Percentiles rank a stretch among this genome's conserved stretches.
phyloP scores from a whole-genome alignment of 2,797 vertebrate species.

The Leptoclinus maculatus region DNA sequence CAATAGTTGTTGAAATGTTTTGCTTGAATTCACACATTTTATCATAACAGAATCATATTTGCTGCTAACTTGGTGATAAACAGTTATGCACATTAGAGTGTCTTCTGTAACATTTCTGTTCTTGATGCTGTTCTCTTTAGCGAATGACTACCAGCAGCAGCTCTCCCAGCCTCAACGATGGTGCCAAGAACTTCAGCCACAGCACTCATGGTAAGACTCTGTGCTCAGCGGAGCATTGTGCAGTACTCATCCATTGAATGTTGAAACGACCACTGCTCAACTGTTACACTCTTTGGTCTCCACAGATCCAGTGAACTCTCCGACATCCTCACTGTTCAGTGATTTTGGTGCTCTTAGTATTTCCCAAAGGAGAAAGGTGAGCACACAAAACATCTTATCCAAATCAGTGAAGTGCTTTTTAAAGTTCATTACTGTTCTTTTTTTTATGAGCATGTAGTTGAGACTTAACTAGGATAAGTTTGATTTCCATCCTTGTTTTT shows the following conservation, averaged over 20 bases:
- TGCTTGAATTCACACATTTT: background rate
- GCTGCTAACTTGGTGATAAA: background rate
- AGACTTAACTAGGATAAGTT: background rate
- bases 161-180: constrained; percentile 97
- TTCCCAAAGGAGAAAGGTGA: constrained; percentile 98
- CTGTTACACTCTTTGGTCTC: constrained; percentile 31
- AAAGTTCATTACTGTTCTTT: constrained; percentile 7
- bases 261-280: background rate
- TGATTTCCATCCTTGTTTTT: background rate
- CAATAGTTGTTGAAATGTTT: background rate
- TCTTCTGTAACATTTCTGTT: constrained; percentile 19
- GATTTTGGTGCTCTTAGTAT: constrained; percentile 98
- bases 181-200: constrained; percentile 98
- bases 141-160: constrained; percentile 99
- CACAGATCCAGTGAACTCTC: constrained; percentile 95
- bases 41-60: background rate
- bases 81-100: background rate
- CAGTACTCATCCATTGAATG: background rate
- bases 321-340: constrained; percentile 96
- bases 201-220: constrained; percentile 90
- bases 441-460: background rate
- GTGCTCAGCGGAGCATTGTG: background rate
- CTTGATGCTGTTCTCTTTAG: constrained; percentile 76
- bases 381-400: constrained; percentile 28
- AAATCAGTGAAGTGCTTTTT: background rate